phyloP scores from a whole-genome alignment of 2,888 invertebrate species.

The Protonemura montana region DNA sequence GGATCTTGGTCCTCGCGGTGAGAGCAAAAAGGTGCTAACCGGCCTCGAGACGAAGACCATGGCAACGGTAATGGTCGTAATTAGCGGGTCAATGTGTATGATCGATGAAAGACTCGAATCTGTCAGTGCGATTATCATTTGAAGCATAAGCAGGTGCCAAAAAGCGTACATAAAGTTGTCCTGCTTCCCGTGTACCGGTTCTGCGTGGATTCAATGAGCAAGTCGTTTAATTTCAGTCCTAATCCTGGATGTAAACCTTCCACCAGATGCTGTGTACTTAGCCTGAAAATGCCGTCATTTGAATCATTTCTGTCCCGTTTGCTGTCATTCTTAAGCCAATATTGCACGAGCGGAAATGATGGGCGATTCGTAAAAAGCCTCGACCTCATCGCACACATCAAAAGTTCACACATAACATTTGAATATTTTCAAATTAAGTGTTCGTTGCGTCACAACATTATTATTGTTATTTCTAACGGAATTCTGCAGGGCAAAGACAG shows the following conservation, averaged over 20 bases:
- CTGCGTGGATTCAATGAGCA: background rate
- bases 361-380: background rate
- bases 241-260: background rate
- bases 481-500: background rate
- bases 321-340: background rate
- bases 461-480: background rate
- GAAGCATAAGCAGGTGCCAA: too few relatives aligned
- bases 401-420: background rate
- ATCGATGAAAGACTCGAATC: too few relatives aligned
- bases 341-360: background rate
- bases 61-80: background rate
- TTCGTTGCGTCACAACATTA: background rate
- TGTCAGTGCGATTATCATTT: too few relatives aligned
- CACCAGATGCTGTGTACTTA: too few relatives aligned
- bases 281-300: background rate
- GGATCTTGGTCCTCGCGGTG: background rate
- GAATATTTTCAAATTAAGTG: background rate
- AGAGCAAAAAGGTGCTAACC: background rate
- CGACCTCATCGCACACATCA: background rate
- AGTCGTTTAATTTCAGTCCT: background rate
- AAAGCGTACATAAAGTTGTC: too few relatives aligned
- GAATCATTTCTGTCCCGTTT: background rate
- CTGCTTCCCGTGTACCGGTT: too few relatives aligned
- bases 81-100: background rate
- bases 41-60: background rate